Conservation (phyloP, 2,888 invertebrate genomes). For the Tenthredo scrophulariae region DNA sequence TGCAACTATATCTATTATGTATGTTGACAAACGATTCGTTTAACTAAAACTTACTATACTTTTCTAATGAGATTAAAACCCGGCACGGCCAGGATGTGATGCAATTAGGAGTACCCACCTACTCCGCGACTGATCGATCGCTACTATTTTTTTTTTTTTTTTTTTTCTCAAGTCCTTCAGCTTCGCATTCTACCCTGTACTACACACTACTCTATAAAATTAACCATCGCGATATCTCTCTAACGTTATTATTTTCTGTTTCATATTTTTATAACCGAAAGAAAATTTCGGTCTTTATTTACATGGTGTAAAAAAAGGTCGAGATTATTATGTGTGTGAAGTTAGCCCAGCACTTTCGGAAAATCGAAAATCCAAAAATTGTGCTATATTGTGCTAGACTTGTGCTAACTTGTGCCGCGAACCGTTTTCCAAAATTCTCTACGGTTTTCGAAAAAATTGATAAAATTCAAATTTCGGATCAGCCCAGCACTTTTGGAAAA, state of each 20-base stretch:
- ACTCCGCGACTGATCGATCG: conserved; percentile 2
- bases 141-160: conserved; percentile 1
- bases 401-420: too few relatives aligned
- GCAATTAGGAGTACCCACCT: conserved; percentile 12
- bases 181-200: neutral
- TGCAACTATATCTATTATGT: neutral
- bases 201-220: neutral
- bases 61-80: conserved; percentile 12
- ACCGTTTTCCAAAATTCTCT: too few relatives aligned
- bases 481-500: too few relatives aligned
- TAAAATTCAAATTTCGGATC: too few relatives aligned
- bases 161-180: neutral
- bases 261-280: neutral
- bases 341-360: too few relatives aligned
- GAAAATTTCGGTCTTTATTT: too few relatives aligned
- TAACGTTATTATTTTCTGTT: neutral
- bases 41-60: neutral
- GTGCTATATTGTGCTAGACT: too few relatives aligned
- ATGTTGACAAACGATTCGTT: conserved; percentile 17
- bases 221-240: neutral
- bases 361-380: too few relatives aligned
- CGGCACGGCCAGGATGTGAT: neutral
- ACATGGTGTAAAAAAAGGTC: too few relatives aligned
- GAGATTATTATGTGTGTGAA: too few relatives aligned
- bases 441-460: too few relatives aligned